Evolutionary conservation across 2,113 vertebrate genomes (phyloP), one percentile per base, ranked within the genome.

Genomic region (Aegithalos caudatus): DNA sequence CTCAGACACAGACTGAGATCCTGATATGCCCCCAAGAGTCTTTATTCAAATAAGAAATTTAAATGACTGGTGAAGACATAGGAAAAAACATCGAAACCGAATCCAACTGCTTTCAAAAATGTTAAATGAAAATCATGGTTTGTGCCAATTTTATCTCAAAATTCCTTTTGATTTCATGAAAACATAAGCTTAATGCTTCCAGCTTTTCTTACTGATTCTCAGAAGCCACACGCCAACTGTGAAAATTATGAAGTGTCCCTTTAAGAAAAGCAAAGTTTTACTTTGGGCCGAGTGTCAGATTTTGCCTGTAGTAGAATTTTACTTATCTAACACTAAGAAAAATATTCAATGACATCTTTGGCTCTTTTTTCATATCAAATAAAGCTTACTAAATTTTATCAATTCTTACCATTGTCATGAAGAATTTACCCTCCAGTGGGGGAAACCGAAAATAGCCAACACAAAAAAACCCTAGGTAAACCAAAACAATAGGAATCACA

Each of bases 21-120:
- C 54, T 4, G 25, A 79, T 48, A 54, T 80, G 86, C 81, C 91
- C 81, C 67, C 10, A 12, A 94, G 84, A 82, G 53, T 31, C 86
- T 90, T 95, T 80, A 76, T 67, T 91, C 71, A 85, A 94, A 69
- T 37, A 81, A 77, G 48, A 88, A 77, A 94, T 90, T 35, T 77
- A 92, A 95, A 91, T 89, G 73, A 83, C 78, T 90, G 65, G 60
- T 64, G 61, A 45, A 83, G n/a, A 10, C 64, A 70, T 20, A 53
- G 42, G 51, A 51, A 69, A 80, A 54, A 92, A n/a, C 4, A 25
- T 42, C 31, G 27, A 80, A 90, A 14, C 11, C 42, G 88, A 93
- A 83, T 66, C 61, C 35, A 47, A 53, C 42, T 80, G 51, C 78
- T 73, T 89, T 91, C 60, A 79, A 81, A 92, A 85, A 60, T 21